These are phyloP conservation scores for Heterodera carotae DNA, from an alignment of 1,140 invertebrate species.

Conservation along the genomic window DNA sequence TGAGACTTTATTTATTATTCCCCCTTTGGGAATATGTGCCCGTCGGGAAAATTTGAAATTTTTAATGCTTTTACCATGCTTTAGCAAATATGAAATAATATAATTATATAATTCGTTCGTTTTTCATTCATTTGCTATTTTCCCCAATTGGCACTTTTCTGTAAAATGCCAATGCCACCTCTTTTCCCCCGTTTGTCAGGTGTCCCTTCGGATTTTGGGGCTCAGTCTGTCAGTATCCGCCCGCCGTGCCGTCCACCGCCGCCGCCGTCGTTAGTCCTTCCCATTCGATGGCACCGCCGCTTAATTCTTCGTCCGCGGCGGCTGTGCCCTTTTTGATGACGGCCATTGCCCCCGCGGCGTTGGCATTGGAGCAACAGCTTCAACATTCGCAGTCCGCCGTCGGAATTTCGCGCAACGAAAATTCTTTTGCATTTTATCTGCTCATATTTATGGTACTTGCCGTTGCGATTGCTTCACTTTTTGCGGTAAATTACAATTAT, in stretches of 20 bases:
- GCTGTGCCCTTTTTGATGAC: background rate
- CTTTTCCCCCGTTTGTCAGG: background rate
- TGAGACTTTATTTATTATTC: no score
- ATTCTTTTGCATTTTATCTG: constrained; percentile 19
- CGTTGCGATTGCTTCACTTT: constrained; percentile 2
- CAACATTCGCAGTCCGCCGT: background rate
- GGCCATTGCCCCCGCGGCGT: background rate
- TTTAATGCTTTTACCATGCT: no score
- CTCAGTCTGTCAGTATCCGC: background rate
- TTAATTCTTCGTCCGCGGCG: background rate
- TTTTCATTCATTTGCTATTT: no score
- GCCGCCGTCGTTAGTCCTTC: background rate
- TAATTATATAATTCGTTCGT: no score
- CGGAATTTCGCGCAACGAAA: constrained; percentile 18
- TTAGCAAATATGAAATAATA: no score
- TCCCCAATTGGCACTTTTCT: background rate
- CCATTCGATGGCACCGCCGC: background rate
- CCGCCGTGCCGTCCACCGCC: background rate
- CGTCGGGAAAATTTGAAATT: no score
- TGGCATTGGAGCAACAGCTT: background rate
- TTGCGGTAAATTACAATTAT: no score
- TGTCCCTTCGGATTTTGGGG: background rate
- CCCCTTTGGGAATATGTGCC: no score
- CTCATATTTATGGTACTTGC: constrained; percentile 26
- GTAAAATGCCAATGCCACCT: background rate